Evolutionary conservation across 2,113 vertebrate genomes (phyloP), one percentile per base, ranked within the genome.

Genomic region (Phoenicopterus ruber): DNA sequence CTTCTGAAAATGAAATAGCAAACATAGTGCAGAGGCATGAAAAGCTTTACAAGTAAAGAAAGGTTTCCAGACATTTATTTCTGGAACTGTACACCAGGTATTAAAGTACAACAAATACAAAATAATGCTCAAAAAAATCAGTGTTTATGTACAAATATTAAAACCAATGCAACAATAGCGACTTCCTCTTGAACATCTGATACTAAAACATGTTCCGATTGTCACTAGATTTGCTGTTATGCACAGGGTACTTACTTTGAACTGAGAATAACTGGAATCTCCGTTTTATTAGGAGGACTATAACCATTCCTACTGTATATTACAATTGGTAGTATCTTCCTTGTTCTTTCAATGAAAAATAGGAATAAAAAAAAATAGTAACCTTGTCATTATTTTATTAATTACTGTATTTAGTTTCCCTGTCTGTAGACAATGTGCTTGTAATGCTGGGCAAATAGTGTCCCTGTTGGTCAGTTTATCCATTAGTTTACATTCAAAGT

Each of bases 91-190:
- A 99, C 99, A 99, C 98, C 99, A 99, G 99, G 98, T 99, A 99
- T 99, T 99, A 99, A 99, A 99, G 98, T 99, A 99, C 99, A 99
- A 99, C 99, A 99, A 99, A 99, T 99, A 99, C 99, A 99, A 99
- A 99, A 99, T 99, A 99, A 99, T 99, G 99, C 98, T 99, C 98
- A 99, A 99, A 99, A 99, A 99, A 99, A 91, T 98, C 98, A 99
- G 99, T 99, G 98, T 98, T 98, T 99, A 99, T 99, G 98, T 99
- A 99, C 99, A 99, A 98, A 99, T 99, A 98, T 98, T 99, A 99
- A 99, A 99, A 99, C 98, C 97, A 98, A 98, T 97, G 97, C 97
- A 98, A 98, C 98, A 99, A 99, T 97, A 99, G 99, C 98, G 97
- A 99, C 99, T 98, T 99, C 98, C 98, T 99, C 98, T 99, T 98